Evolutionary conservation across 2,888 invertebrate genomes (phyloP), one percentile per base, ranked within the genome.

Genomic region (Drosophila leonis): DNA sequence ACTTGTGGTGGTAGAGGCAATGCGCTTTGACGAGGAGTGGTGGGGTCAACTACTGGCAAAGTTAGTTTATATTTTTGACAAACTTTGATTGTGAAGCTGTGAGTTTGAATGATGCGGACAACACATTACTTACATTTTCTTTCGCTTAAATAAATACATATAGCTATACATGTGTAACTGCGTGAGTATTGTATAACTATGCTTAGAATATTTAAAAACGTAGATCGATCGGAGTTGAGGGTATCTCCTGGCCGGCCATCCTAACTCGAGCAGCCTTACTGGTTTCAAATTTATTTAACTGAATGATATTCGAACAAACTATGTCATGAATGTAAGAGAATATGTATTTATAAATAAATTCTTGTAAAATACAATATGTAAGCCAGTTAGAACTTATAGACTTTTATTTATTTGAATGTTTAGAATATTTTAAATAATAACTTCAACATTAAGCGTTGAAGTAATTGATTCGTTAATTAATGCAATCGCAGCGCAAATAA

Each of bases 391-490:
- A 42, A 20, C 3, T 20, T 6, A 13, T 42, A 13, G 0, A 41
- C 15, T 20, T 20, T 13, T 24, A 20, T 13, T 1, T 13, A 20
- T 42, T 44, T 24, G 0, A 44, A 7, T 13, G 8, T 1, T 3
- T 27, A 15, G 13, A 44, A 15, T 9, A 46, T 46, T 27, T 27
- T 15, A 27, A 27, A 46, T 9, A 27, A 5, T n/a, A 27, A 5
- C 27, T 48, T 15, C 13, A 24, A 27, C 15, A 24, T 24, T 24
- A 15, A 0, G 24, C 24, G 44, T 44, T 8, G n/a, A 56, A 52
- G 78, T 75, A 90, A 80, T 89, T 90, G 81, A 90, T 89, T 77
- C 75, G 79, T 84, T 90, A 86, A 89, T 89, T 90, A 90, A 83
- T 89, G 64, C 85, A 65, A 57, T 59, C 75, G 74, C 62, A 74